Evolutionary conservation across 2,797 vertebrate species (phyloP).

Genomic region (Halcyon badia): DNA sequence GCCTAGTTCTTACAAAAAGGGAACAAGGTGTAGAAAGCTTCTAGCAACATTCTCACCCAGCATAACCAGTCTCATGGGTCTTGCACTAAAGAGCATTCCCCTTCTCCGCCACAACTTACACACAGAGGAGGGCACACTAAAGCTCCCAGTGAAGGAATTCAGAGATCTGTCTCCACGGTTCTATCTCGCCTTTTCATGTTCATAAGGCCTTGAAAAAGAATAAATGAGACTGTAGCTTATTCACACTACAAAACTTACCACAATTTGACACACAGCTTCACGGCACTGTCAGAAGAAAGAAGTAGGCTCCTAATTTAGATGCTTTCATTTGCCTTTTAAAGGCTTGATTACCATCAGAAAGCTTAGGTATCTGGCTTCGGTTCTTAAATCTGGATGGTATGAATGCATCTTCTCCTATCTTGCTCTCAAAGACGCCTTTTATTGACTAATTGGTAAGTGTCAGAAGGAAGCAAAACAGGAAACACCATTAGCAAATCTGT

Average conservation of each 20-base stretch:
- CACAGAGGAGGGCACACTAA: background rate
- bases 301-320: background rate
- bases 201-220: background rate
- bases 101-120: background rate
- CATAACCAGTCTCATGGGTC: background rate
- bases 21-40: background rate
- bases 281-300: background rate
- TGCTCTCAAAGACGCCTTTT: background rate
- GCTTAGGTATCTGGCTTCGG: background rate
- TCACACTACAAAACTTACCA: background rate
- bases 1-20: background rate
- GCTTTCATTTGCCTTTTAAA: conserved; percentile 30
- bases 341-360: conserved; percentile 19
- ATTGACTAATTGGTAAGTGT: conserved; percentile 2
- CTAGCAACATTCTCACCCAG: background rate
- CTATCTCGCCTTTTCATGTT: background rate
- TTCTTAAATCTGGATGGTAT: background rate
- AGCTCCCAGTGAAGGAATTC: background rate
- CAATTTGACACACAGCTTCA: background rate
- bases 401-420: background rate
- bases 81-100: background rate
- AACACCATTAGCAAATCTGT: background rate
- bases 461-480: conserved; percentile 19
- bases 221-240: background rate
- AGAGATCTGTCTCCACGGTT: background rate